A percentile compares a stretch with the other conserved stretches of the same genome.
Conservation (phyloP, 2,888 invertebrate genomes). For the Dryocosmus kuriphilus region DNA sequence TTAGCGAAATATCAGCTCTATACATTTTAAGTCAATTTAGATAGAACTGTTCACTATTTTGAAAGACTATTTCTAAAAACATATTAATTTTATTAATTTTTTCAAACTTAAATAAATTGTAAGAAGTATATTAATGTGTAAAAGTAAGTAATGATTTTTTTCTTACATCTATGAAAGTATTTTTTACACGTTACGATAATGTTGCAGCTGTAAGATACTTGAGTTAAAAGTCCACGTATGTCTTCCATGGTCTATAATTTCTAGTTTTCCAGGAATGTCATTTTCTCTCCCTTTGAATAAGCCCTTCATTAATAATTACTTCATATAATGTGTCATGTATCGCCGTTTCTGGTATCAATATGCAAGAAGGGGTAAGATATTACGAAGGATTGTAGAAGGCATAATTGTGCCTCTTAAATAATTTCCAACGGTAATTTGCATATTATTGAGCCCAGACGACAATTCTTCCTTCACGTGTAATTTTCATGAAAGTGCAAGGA, state of each 20-base stretch:
- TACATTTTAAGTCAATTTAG: slow-evolving; percentile 7
- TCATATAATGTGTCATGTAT: not conserved
- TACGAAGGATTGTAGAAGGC: not conserved
- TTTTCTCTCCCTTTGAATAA: not conserved
- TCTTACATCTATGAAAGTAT: not conserved
- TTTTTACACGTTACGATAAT: not conserved
- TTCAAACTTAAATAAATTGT: too few species aligned
- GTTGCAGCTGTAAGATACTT: not conserved
- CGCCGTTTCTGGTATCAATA: not conserved
- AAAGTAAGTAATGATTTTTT: too few species aligned
- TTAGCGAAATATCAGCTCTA: slow-evolving; percentile 13
- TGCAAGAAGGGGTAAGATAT: not conserved
- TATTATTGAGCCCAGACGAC: not conserved
- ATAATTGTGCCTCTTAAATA: not conserved
- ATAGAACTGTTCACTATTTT: too few species aligned
- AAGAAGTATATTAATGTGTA: too few species aligned
- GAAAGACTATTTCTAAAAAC: too few species aligned
- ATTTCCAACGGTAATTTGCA: slow-evolving; percentile 3
- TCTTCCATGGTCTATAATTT: not conserved
- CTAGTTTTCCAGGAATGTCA: not conserved
- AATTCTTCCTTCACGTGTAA: not conserved
- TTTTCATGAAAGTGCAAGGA: not conserved
- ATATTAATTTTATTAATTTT: too few species aligned
- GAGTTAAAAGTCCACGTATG: not conserved
- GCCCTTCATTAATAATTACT: slow-evolving; percentile 12